Conservation (phyloP, 2,113 vertebrate genomes). For the Sapajus apella region DNA sequence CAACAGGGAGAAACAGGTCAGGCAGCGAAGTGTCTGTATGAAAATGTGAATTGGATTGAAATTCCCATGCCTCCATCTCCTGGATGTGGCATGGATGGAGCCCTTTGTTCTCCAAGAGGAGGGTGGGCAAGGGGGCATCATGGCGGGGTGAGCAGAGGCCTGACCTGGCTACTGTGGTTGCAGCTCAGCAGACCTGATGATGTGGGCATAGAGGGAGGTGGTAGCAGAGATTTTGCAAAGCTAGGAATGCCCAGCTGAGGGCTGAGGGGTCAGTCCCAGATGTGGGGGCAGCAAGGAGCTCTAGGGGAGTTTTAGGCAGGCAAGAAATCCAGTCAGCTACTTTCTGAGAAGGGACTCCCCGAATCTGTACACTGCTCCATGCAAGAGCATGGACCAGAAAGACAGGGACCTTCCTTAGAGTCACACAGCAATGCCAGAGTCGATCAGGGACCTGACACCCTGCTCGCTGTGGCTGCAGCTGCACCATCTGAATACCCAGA, state of each 20-base stretch:
- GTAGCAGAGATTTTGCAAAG: accelerated
- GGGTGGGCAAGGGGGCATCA: accelerated
- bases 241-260: neutral
- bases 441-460: neutral
- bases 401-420: neutral
- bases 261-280: neutral
- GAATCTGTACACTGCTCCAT: neutral
- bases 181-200: too few relatives aligned
- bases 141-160: neutral
- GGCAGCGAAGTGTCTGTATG: neutral
- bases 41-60: neutral
- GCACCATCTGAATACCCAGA: neutral
- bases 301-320: neutral
- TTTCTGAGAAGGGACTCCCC: neutral
- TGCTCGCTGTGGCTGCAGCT: neutral
- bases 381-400: too few relatives aligned
- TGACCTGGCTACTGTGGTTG: neutral
- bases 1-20: neutral
- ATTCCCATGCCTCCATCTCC: neutral
- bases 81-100: neutral
- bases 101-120: neutral
- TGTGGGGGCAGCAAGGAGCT: neutral
- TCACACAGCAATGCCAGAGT: accelerated
- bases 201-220: neutral
- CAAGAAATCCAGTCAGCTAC: neutral